Evolutionary conservation across 2,113 vertebrate genomes (phyloP).

Genomic region (Lates calcarifer): DNA sequence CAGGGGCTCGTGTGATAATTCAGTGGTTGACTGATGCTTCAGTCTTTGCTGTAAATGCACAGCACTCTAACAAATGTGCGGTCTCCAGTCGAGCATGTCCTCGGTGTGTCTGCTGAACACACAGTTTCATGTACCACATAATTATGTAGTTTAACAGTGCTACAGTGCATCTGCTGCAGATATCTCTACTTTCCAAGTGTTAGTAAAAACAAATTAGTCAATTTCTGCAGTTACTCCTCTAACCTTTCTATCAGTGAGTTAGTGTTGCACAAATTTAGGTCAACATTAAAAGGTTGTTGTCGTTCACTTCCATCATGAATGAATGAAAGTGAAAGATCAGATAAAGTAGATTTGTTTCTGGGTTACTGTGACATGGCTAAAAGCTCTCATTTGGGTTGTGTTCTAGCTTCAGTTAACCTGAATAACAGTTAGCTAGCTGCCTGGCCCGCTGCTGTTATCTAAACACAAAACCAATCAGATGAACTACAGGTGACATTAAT

Average conservation of each 20-base stretch:
- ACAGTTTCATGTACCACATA: no score
- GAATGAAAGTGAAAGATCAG: neutral
- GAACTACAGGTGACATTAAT: neutral
- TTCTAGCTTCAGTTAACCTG: neutral
- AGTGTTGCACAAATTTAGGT: neutral
- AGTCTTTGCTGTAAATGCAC: no score
- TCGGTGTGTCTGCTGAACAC: no score
- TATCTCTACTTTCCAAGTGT: no score
- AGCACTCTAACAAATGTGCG: no score
- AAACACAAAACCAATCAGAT: neutral
- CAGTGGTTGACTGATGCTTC: no score
- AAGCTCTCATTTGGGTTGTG: no score
- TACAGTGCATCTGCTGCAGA: no score
- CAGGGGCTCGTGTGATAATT: neutral
- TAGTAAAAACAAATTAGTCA: no score
- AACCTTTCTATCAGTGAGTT: neutral
- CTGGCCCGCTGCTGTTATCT: neutral
- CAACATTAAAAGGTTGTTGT: neutral
- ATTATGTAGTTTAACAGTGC: no score
- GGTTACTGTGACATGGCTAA: neutral
- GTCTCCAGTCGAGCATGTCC: no score
- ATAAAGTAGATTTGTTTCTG: neutral
- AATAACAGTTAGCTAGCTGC: neutral
- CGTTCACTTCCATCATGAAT: neutral
- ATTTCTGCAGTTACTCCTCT: no score